Evolutionary conservation across 1,140 invertebrate species (phyloP).

Genomic region (Papilio xuthus): DNA sequence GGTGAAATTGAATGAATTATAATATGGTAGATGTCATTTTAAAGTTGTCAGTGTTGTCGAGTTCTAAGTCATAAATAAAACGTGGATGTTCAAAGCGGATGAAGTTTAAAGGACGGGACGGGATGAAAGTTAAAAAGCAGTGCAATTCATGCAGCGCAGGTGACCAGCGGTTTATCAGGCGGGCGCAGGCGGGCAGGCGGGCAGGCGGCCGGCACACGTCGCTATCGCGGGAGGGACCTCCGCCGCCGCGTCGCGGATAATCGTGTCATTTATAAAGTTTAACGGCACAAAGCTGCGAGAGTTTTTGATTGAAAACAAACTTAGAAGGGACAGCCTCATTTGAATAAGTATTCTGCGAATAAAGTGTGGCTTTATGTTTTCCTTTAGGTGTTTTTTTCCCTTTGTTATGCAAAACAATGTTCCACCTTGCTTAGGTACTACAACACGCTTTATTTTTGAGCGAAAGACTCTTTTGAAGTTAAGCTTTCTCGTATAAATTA

Average conservation of each 20-base stretch:
- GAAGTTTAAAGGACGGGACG: slow-evolving; percentile 71
- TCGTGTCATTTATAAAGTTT: slow-evolving; percentile 81
- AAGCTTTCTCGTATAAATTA: slow-evolving; percentile 80
- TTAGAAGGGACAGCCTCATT: slow-evolving; percentile 81
- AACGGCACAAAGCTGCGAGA: slow-evolving; percentile 77
- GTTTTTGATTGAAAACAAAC: slow-evolving; percentile 82
- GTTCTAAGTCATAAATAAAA: slow-evolving; percentile 74
- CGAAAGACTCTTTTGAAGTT: slow-evolving; percentile 81
- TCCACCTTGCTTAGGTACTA: slow-evolving; percentile 81
- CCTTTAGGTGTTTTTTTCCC: slow-evolving; percentile 80
- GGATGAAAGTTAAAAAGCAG: slow-evolving; percentile 79
- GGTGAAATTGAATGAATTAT: slow-evolving; percentile 51
- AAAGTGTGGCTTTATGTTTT: slow-evolving; percentile 82
- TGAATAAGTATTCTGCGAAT: slow-evolving; percentile 81
- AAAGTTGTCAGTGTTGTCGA: slow-evolving; percentile 59
- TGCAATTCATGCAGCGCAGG: slow-evolving; percentile 79
- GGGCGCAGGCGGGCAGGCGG: slow-evolving; percentile 44
- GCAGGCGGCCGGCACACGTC: slow-evolving; percentile 51
- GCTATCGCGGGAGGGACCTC: slow-evolving; percentile 61
- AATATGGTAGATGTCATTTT: slow-evolving; percentile 45
- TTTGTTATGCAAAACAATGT: slow-evolving; percentile 82
- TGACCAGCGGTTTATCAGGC: slow-evolving; percentile 76
- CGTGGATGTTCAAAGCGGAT: slow-evolving; percentile 68
- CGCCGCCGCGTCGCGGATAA: slow-evolving; percentile 67
- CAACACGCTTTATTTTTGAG: slow-evolving; percentile 81